These are phyloP conservation scores for Drosophila nigromelanica DNA, from an alignment of 1,140 invertebrate species.

Conservation along the genomic window DNA sequence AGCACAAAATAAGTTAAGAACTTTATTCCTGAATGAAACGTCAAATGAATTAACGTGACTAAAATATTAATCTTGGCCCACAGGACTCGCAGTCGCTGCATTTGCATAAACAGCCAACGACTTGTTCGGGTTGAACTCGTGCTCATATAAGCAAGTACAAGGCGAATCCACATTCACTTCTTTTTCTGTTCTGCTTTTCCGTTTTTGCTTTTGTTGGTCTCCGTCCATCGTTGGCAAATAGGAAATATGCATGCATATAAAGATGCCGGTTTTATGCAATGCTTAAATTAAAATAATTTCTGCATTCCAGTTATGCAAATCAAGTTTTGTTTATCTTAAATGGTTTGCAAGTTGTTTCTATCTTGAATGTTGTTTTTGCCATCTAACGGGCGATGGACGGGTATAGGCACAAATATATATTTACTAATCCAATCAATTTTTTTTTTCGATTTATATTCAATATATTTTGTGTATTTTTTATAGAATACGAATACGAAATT, in stretches of 20 bases:
- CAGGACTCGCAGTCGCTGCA: constrained; percentile 34
- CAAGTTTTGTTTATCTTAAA: constrained; percentile 42
- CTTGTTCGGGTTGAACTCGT: neutral
- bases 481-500: too few relatives aligned
- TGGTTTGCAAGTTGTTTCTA: neutral
- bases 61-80: constrained; percentile 71
- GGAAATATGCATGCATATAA: constrained; percentile 55
- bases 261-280: constrained; percentile 70
- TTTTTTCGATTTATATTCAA: neutral
- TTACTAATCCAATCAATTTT: constrained; percentile 1
- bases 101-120: constrained; percentile 63
- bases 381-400: too few relatives aligned
- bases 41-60: constrained; percentile 79
- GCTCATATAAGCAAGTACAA: constrained; percentile 8
- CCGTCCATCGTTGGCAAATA: constrained; percentile 17
- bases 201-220: neutral
- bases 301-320: constrained; percentile 71
- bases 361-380: neutral
- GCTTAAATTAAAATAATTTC: constrained; percentile 70
- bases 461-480: neutral
- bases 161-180: neutral
- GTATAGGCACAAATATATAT: neutral
- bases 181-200: neutral
- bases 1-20: constrained; percentile 75
- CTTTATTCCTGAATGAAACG: constrained; percentile 72